Evolutionary conservation across 2,797 vertebrate species (phyloP).

Genomic region (Hybognathus amarus): DNA sequence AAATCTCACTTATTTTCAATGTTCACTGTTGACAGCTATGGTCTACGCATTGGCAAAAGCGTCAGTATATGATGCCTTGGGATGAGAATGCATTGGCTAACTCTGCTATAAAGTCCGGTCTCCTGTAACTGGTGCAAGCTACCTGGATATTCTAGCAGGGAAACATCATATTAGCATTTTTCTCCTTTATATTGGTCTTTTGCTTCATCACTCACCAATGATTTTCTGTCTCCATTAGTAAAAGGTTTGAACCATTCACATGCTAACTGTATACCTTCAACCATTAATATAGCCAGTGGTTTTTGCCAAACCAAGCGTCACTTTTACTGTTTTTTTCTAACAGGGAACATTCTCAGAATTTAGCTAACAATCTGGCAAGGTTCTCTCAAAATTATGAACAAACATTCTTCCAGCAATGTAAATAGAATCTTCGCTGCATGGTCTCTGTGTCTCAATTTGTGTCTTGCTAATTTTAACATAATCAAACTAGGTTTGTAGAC

Average conservation of each 20-base stretch:
- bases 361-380: background rate
- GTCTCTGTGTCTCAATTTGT: too few relatives aligned
- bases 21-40: too few relatives aligned
- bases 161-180: background rate
- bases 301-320: background rate
- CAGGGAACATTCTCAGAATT: background rate
- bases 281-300: background rate
- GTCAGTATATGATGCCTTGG: too few relatives aligned
- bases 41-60: too few relatives aligned
- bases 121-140: background rate
- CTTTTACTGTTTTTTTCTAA: background rate
- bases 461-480: background rate
- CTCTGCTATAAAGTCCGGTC: background rate
- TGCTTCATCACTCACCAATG: conserved; percentile 32
- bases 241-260: conserved; percentile 50
- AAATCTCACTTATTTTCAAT: too few relatives aligned
- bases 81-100: background rate
- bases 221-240: conserved; percentile 46
- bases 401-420: background rate
- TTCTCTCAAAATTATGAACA: background rate
- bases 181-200: background rate
- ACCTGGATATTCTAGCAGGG: background rate
- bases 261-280: conserved; percentile 35
- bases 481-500: background rate
- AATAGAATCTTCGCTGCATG: background rate